Percentiles rank a stretch among this genome's conserved stretches.
These are phyloP conservation scores for Microcebus murinus DNA, from an alignment of 2,113 vertebrate genomes.

Conservation along the genomic window DNA sequence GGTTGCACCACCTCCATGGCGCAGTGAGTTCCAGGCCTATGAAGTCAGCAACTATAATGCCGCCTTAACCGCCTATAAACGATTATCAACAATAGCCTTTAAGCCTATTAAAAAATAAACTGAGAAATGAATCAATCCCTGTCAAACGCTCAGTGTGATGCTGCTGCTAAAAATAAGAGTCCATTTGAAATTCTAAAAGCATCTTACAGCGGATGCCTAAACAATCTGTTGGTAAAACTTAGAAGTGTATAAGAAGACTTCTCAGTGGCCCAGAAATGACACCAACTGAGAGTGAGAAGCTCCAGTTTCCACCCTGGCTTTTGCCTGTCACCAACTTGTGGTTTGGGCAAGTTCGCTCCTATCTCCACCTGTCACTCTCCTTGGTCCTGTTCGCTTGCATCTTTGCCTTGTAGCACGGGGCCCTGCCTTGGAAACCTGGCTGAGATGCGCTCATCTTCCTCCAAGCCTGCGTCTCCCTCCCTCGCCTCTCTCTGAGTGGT, in stretches of 20 bases:
- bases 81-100: neutral
- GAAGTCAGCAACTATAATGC: neutral
- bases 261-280: neutral
- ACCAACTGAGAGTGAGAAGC: neutral
- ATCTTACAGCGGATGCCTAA: neutral
- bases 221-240: neutral
- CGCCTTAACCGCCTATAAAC: neutral
- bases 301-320: neutral
- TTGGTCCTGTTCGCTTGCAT: fast-evolving
- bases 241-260: neutral
- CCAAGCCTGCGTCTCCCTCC: neutral
- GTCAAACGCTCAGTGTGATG: constrained; percentile 44
- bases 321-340: too few species aligned
- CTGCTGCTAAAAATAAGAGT: constrained; percentile 54
- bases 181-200: constrained; percentile 46
- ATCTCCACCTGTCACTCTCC: neutral
- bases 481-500: neutral
- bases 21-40: too few species aligned
- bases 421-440: neutral
- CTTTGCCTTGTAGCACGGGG: neutral
- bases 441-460: neutral
- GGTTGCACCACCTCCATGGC: neutral
- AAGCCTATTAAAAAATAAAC: constrained; percentile 54
- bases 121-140: constrained; percentile 22
- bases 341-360: neutral